Evolutionary conservation across 2,797 vertebrate genomes (phyloP).

Genomic region (Siniperca scherzeri): DNA sequence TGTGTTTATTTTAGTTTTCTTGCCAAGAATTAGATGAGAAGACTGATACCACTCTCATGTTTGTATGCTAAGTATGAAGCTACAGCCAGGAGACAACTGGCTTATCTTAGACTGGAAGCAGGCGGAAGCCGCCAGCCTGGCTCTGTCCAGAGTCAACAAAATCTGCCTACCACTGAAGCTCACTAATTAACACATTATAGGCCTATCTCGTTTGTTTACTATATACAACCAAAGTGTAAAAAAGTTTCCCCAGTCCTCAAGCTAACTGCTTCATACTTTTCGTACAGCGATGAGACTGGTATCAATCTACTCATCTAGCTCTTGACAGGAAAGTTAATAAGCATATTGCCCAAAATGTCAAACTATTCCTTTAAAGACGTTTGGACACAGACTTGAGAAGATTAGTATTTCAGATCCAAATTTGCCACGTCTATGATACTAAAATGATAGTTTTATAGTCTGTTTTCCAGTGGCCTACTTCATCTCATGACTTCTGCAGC

Average conservation of each 20-base stretch:
- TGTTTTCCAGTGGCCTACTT: slow-evolving; percentile 25
- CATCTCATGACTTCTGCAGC: slow-evolving; percentile 17
- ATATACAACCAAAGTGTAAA: not conserved
- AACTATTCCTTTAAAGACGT: slow-evolving; percentile 1
- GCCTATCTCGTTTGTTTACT: not conserved
- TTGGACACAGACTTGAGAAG: not conserved
- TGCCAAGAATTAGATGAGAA: not conserved
- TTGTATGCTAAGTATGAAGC: not conserved
- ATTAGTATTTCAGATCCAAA: not conserved
- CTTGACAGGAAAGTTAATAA: not conserved
- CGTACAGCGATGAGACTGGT: not conserved
- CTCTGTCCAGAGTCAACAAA: not conserved
- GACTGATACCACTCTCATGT: not conserved
- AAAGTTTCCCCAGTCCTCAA: too few relatives aligned
- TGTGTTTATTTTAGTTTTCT: not conserved
- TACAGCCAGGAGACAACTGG: not conserved
- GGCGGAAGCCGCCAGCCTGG: not conserved
- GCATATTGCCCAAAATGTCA: not conserved
- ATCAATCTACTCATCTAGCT: not conserved
- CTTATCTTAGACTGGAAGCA: not conserved
- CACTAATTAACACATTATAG: not conserved
- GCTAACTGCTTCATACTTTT: not conserved
- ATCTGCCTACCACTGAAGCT: not conserved
- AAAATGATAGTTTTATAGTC: not conserved
- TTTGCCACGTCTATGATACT: not conserved